A percentile compares a stretch with the other conserved stretches of the same genome.
These are phyloP conservation scores for Amblyjoppa proteus DNA, from an alignment of 2,888 invertebrate genomes.

Conservation along the genomic window DNA sequence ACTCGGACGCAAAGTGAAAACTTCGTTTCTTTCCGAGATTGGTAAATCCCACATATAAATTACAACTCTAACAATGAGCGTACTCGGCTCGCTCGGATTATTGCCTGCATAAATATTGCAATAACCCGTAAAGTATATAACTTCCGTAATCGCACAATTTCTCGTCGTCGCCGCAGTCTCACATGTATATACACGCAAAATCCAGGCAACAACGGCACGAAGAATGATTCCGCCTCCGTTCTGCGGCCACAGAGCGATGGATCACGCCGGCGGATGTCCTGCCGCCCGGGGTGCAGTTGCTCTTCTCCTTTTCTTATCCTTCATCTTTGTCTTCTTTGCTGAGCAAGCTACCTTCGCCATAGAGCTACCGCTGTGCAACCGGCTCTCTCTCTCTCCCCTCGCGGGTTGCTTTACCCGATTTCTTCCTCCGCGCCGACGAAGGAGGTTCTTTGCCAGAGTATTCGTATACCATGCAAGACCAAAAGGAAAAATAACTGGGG, in stretches of 20 bases:
- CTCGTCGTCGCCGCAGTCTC: constrained; percentile 32
- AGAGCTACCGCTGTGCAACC: constrained; percentile 35
- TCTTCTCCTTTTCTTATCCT: constrained; percentile 53
- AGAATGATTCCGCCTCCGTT: constrained; percentile 38
- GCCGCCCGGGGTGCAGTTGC: constrained; percentile 57
- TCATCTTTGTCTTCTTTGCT: constrained; percentile 59
- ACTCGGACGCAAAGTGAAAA: not conserved
- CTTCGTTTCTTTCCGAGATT: not conserved
- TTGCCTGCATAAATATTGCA: constrained; percentile 47
- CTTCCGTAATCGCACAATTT: constrained; percentile 68
- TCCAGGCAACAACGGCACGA: constrained; percentile 19
- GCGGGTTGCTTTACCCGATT: constrained; percentile 38
- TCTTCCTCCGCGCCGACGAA: constrained; percentile 18
- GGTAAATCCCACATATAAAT: no score
- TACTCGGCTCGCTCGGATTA: not conserved
- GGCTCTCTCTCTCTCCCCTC: not conserved
- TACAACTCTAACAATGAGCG: no score
- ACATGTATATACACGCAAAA: constrained; percentile 16
- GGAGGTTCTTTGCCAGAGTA: constrained; percentile 18
- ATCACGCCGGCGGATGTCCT: constrained; percentile 76
- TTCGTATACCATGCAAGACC: not conserved
- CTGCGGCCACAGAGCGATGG: constrained; percentile 69
- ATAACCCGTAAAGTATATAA: constrained; percentile 60
- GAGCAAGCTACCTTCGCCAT: constrained; percentile 36
- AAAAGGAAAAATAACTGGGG: constrained; percentile 25